Conservation (phyloP, 2,888 invertebrate species). For the Harpalus rubripes region DNA sequence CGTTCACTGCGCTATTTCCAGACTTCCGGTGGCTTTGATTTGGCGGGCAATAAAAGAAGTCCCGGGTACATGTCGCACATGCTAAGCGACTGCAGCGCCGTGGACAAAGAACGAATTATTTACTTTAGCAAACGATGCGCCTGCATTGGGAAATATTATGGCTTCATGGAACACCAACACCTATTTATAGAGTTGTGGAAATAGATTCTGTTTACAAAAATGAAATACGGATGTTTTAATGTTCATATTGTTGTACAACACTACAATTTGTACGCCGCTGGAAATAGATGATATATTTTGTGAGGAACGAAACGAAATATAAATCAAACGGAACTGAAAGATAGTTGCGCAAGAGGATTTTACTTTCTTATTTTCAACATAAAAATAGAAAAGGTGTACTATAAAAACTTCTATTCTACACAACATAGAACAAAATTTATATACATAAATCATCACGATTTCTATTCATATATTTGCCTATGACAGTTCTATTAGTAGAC, state of each 20-base stretch:
- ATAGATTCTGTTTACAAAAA: conserved; percentile 49
- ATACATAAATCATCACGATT: no score
- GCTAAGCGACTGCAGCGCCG: conserved; percentile 29
- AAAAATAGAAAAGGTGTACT: not conserved
- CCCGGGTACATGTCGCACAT: conserved; percentile 55
- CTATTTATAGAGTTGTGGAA: conserved; percentile 41
- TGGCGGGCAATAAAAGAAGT: conserved; percentile 59
- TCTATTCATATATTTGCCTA: no score
- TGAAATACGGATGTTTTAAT: conserved; percentile 42
- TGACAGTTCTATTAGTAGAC: no score
- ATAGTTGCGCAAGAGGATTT: not conserved
- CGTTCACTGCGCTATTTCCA: conserved; percentile 24
- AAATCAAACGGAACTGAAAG: conserved; percentile 6
- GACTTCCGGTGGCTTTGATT: conserved; percentile 65
- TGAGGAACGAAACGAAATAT: not conserved
- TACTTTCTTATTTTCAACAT: not conserved
- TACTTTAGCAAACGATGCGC: conserved; percentile 64
- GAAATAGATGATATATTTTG: conserved; percentile 24
- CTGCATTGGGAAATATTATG: conserved; percentile 43
- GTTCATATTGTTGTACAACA: conserved; percentile 36
- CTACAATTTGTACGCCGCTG: conserved; percentile 20
- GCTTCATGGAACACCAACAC: conserved; percentile 33
- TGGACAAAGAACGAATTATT: conserved; percentile 55
- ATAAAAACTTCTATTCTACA: not conserved
- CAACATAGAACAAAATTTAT: not conserved